Conservation (phyloP, 1,140 invertebrate genomes). For the Coptotermes formosanus region DNA sequence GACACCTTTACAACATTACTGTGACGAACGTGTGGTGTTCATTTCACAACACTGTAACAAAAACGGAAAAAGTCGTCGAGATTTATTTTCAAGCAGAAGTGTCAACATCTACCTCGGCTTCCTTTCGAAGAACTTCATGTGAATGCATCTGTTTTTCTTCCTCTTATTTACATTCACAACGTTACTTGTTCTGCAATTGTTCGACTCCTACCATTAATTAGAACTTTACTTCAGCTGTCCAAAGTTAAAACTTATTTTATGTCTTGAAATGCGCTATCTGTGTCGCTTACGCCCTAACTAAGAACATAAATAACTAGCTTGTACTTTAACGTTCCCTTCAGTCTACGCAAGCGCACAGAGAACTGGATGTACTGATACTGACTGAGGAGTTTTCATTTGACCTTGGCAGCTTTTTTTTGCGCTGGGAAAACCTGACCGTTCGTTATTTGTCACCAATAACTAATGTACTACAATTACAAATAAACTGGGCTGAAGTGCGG, state of each 20-base stretch:
- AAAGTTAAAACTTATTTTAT: neutral
- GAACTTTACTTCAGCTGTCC: neutral
- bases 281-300: neutral
- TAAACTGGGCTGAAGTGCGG: no score
- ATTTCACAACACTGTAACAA: no score
- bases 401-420: no score
- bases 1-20: neutral
- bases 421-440: no score
- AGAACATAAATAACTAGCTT: neutral
- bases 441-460: no score
- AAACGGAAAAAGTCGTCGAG: neutral
- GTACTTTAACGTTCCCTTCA: neutral
- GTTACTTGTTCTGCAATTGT: neutral
- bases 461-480: no score
- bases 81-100: neutral
- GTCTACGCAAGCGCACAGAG: neutral
- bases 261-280: neutral
- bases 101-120: neutral
- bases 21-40: no score
- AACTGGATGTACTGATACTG: no score
- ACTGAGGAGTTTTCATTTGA: no score
- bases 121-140: neutral
- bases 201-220: slow-evolving; percentile 2
- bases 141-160: slow-evolving; percentile 1
- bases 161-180: neutral